Percentiles rank a stretch among this genome's conserved stretches.
These are phyloP conservation scores for Ricordea florida DNA, from an alignment of 92 coral and sea anemone species.

Conservation along the genomic window DNA sequence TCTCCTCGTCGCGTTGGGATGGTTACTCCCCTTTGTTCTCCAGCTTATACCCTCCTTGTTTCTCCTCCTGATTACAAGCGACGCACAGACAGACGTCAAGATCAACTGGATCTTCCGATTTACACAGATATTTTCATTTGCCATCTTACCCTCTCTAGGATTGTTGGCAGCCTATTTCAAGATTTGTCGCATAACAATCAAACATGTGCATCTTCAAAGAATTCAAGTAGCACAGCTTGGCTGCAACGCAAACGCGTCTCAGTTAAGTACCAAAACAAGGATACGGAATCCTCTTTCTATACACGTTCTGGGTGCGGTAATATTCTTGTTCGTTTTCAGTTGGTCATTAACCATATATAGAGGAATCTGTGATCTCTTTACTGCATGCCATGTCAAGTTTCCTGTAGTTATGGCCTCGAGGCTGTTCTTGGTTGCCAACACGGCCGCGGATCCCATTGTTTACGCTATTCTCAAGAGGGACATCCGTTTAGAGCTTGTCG, in stretches of 20 bases:
- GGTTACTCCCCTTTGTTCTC: slow-evolving; percentile 29
- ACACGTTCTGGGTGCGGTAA: slow-evolving; percentile 48
- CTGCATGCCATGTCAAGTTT: neutral
- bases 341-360: slow-evolving; percentile 58
- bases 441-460: slow-evolving; percentile 62
- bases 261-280: neutral
- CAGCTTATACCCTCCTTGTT: slow-evolving; percentile 21
- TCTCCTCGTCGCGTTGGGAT: slow-evolving; percentile 13
- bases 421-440: slow-evolving; percentile 36
- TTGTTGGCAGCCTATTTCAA: slow-evolving; percentile 33
- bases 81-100: neutral
- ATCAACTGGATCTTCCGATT: slow-evolving; percentile 8
- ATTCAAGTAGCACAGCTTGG: slow-evolving; percentile 11
- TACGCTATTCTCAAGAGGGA: slow-evolving; percentile 66
- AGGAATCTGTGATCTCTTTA: slow-evolving; percentile 25
- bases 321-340: slow-evolving; percentile 51
- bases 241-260: neutral
- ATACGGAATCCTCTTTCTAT: slow-evolving; percentile 15
- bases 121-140: slow-evolving; percentile 47
- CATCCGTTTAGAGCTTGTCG: slow-evolving; percentile 45
- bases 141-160: slow-evolving; percentile 28
- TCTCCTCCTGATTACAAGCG: neutral
- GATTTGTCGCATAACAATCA: slow-evolving; percentile 4
- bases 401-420: slow-evolving; percentile 29
- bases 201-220: slow-evolving; percentile 9